Evolutionary conservation across 2,888 invertebrate genomes (phyloP).

Genomic region (Temnothorax unifasciatus): DNA sequence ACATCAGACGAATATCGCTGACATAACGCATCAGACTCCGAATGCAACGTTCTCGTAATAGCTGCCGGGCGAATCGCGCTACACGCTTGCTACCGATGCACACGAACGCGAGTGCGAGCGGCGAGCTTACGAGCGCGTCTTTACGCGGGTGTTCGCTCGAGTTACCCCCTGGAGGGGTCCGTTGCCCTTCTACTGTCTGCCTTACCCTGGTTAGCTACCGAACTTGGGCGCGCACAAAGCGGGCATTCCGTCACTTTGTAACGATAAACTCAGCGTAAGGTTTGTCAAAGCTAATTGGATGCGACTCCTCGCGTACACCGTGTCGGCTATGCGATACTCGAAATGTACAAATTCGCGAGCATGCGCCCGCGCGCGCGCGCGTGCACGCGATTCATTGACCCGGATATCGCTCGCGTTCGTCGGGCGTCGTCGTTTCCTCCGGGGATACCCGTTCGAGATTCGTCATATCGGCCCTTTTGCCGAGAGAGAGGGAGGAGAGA

Average conservation of each 20-base stretch:
- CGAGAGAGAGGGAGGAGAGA: neutral
- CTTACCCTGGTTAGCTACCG: neutral
- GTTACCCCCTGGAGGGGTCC: constrained; percentile 20
- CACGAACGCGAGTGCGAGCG: neutral
- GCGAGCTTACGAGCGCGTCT: constrained; percentile 15
- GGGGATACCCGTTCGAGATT: constrained; percentile 42
- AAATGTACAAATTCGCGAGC: constrained; percentile 46
- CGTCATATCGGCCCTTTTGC: constrained; percentile 49
- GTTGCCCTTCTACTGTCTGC: neutral
- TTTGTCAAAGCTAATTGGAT: constrained; percentile 59
- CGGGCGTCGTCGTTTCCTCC: constrained; percentile 36
- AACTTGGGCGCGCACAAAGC: constrained; percentile 50
- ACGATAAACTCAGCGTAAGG: constrained; percentile 54
- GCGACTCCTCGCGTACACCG: constrained; percentile 43
- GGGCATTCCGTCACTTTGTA: constrained; percentile 55
- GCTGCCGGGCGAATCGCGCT: constrained; percentile 42
- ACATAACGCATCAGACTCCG: constrained; percentile 16
- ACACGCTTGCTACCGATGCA: constrained; percentile 1
- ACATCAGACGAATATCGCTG: constrained; percentile 37
- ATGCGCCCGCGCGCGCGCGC: neutral
- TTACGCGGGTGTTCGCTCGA: constrained; percentile 25
- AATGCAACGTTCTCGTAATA: constrained; percentile 26
- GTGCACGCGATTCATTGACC: constrained; percentile 33
- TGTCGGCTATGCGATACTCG: constrained; percentile 38
- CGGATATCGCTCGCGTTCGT: constrained; percentile 37